Conservation (phyloP, 2,113 vertebrate genomes). For the Talpa occidentalis region DNA sequence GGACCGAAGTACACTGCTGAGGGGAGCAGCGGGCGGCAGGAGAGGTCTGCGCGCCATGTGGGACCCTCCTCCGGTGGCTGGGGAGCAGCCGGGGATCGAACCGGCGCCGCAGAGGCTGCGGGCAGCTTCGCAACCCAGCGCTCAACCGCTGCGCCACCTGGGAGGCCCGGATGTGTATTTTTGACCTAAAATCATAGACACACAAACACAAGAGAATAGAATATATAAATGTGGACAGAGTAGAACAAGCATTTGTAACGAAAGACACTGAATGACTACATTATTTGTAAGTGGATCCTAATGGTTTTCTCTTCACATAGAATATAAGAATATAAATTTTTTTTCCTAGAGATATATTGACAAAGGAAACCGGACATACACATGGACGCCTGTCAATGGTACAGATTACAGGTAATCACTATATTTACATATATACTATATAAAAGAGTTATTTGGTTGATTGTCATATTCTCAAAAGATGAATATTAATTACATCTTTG, state of each 20-base stretch:
- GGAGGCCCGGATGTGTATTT: neutral
- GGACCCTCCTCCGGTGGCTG: too few relatives aligned
- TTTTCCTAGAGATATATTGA: slow-evolving; percentile 96
- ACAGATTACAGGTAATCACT: slow-evolving; percentile 97
- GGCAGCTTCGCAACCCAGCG: too few relatives aligned
- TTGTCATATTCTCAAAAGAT: neutral
- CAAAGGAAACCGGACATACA: slow-evolving; percentile 95
- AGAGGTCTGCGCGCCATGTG: too few relatives aligned
- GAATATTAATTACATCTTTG: neutral
- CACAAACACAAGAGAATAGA: neutral
- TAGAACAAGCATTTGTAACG: neutral
- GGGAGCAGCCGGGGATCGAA: too few relatives aligned
- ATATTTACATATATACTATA: neutral
- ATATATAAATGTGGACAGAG: neutral
- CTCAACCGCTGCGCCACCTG: too few relatives aligned
- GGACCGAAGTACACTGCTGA: too few relatives aligned
- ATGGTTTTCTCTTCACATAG: neutral
- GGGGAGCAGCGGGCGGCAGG: too few relatives aligned
- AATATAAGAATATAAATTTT: neutral
- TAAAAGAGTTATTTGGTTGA: neutral
- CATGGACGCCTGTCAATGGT: slow-evolving; percentile 96
- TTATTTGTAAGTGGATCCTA: neutral
- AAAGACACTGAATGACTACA: neutral
- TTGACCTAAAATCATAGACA: neutral
- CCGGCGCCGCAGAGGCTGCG: too few relatives aligned